phyloP scores from a whole-genome alignment of 1,140 invertebrate genomes.

The Eueides isabella region DNA sequence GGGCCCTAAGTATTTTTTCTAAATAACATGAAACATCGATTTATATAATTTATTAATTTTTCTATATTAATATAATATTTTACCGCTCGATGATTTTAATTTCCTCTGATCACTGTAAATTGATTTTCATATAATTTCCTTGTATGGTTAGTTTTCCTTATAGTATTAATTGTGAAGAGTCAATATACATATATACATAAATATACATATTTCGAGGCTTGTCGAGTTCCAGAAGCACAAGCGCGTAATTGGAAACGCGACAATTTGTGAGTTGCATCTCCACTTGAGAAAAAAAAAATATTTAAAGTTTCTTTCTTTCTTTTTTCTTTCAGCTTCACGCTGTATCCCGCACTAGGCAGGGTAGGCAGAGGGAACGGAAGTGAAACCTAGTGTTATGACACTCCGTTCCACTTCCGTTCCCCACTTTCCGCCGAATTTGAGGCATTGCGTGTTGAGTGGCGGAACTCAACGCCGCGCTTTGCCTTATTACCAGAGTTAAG shows the following conservation, averaged over 20 bases:
- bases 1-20: too few relatives aligned
- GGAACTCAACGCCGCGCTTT: too few relatives aligned
- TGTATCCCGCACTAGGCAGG: neutral
- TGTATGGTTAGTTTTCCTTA: neutral
- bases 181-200: too few relatives aligned
- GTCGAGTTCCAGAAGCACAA: neutral
- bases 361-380: neutral
- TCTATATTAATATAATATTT: neutral
- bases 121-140: neutral
- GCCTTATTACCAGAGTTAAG: too few relatives aligned
- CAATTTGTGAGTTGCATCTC: neutral
- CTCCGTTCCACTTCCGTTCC: too few relatives aligned
- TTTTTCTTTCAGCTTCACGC: neutral
- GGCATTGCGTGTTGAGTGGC: too few relatives aligned
- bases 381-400: too few relatives aligned
- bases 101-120: neutral
- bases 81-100: neutral
- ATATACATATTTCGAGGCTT: neutral
- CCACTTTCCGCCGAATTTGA: too few relatives aligned
- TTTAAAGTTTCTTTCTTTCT: too few relatives aligned
- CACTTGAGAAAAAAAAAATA: neutral
- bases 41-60: neutral
- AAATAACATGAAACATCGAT: neutral
- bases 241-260: neutral
- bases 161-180: too few relatives aligned